Conservation (phyloP, 1,140 invertebrate species). For the Caenorhabditis elegans region WBcel235 BX284602.5:7399501-7400000, state of each 20-base stretch:
- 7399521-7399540: neutral
- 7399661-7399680: neutral
- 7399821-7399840: neutral
- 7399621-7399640: neutral
- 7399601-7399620: neutral
- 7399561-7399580: neutral
- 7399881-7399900: neutral
- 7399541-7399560: neutral
- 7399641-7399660: neutral
- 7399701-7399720: neutral
- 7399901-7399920: neutral
- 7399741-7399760: neutral
- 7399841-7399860: neutral
- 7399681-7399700: neutral
- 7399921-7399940: too few relatives aligned
- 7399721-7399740: neutral
- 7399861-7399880: neutral
- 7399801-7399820: neutral
- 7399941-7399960: too few relatives aligned
- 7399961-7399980: too few relatives aligned
- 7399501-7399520: neutral
- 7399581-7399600: neutral
- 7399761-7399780: neutral
- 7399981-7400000: too few relatives aligned
- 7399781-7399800: neutral